phyloP scores from a whole-genome alignment of 2,113 vertebrate species.

The Paramormyrops kingsleyae region DNA sequence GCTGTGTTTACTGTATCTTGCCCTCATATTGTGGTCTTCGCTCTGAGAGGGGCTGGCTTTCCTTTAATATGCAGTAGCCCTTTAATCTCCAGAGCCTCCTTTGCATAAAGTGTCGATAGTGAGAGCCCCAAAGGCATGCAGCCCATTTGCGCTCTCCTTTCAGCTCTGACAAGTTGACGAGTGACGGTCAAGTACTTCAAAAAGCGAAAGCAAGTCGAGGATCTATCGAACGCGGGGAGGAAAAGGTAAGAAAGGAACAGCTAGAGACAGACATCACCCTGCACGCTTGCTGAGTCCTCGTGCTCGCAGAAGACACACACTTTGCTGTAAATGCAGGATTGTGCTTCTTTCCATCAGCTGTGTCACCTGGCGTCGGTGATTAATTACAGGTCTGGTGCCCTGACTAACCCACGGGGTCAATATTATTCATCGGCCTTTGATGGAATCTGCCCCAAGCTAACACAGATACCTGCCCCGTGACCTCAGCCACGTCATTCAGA shows the following conservation, averaged over 20 bases:
- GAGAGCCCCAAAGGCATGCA: not conserved
- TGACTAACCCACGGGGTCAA: not conserved
- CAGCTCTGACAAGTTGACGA: not conserved
- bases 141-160: not conserved
- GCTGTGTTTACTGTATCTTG: not conserved
- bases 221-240: not conserved
- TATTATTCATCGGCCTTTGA: constrained; percentile 13
- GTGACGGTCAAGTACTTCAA: not conserved
- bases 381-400: not conserved
- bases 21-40: not conserved
- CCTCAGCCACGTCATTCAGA: not conserved
- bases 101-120: not conserved
- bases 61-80: not conserved
- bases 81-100: not conserved
- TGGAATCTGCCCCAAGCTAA: not conserved
- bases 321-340: not conserved
- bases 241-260: not conserved
- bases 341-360: not conserved
- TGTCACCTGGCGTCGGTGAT: not conserved
- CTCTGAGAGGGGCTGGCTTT: not conserved
- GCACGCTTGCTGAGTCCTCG: not conserved
- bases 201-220: not conserved
- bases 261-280: not conserved
- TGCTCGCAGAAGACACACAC: not conserved
- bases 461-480: not conserved